These are phyloP conservation scores for Stenodera caucasica DNA, from an alignment of 2,888 invertebrate genomes.

Conservation along the genomic window DNA sequence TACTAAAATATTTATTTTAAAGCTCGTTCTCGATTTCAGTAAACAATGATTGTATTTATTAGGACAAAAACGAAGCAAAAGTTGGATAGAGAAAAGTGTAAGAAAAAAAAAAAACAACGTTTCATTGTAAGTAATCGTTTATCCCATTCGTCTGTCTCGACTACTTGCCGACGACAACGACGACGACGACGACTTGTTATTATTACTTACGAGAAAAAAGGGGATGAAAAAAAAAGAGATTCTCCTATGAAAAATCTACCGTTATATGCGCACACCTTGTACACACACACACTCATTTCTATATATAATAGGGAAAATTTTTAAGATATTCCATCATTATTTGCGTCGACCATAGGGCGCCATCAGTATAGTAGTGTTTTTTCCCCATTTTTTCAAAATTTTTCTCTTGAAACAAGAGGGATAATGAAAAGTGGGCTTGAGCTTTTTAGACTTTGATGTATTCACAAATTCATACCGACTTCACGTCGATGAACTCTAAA, in stretches of 20 bases:
- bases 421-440: conserved; percentile 56
- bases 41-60: conserved; percentile 44
- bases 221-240: conserved; percentile 43
- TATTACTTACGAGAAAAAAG: conserved; percentile 38
- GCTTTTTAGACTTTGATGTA: conserved; percentile 56
- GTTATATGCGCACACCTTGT: conserved; percentile 38
- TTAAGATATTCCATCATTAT: conserved; percentile 25
- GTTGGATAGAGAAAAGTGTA: neutral
- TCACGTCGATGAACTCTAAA: conserved; percentile 56
- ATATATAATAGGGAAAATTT: conserved; percentile 5
- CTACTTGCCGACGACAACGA: conserved; percentile 28
- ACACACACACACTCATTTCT: conserved; percentile 29
- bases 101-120: conserved; percentile 42
- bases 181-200: conserved; percentile 41
- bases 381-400: neutral
- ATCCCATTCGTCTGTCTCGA: conserved; percentile 50
- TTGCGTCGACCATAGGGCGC: conserved; percentile 42
- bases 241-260: conserved; percentile 47
- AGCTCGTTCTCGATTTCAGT: conserved; percentile 45
- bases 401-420: conserved; percentile 32
- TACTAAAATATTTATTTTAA: conserved; percentile 44
- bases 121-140: conserved; percentile 50
- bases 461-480: conserved; percentile 56
- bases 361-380: conserved; percentile 35
- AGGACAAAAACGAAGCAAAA: neutral